Percentiles rank a stretch among this genome's conserved stretches.
Evolutionary conservation across 2,113 vertebrate genomes (phyloP).

Genomic region (Hippocampus mohnikei): DNA sequence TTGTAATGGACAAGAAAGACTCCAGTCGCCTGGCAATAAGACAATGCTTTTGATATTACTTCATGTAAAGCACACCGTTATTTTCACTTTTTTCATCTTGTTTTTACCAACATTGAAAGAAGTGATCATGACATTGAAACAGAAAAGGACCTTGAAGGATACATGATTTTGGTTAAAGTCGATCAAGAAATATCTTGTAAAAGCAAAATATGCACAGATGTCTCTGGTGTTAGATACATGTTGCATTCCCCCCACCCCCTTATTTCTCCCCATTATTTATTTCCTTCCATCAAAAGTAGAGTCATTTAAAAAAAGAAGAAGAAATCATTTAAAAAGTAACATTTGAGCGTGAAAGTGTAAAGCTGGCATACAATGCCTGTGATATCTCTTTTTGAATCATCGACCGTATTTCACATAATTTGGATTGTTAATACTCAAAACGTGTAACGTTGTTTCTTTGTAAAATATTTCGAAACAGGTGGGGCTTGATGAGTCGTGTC

Average conservation of each 20-base stretch:
- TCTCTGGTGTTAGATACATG: constrained; percentile 6
- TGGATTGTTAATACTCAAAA: constrained; percentile 49
- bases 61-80: constrained; percentile 11
- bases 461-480: constrained; percentile 35
- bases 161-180: not conserved
- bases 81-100: constrained; percentile 29
- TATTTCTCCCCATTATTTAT: constrained; percentile 57
- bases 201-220: constrained; percentile 29
- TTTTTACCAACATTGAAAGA: not conserved
- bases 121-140: constrained; percentile 37
- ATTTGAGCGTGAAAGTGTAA: constrained; percentile 19
- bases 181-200: not conserved
- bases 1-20: not conserved
- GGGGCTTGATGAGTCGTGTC: constrained; percentile 41
- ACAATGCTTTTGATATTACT: not conserved
- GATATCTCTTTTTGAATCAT: constrained; percentile 29
- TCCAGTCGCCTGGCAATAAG: not conserved
- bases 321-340: constrained; percentile 18
- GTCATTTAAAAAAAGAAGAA: constrained; percentile 25
- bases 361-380: constrained; percentile 17
- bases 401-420: constrained; percentile 46
- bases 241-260: not conserved
- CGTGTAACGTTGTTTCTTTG: constrained; percentile 53
- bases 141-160: not conserved
- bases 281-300: constrained; percentile 42